Conservation (phyloP, 2,113 vertebrate genomes). For the Malaclemys terrapin region DNA sequence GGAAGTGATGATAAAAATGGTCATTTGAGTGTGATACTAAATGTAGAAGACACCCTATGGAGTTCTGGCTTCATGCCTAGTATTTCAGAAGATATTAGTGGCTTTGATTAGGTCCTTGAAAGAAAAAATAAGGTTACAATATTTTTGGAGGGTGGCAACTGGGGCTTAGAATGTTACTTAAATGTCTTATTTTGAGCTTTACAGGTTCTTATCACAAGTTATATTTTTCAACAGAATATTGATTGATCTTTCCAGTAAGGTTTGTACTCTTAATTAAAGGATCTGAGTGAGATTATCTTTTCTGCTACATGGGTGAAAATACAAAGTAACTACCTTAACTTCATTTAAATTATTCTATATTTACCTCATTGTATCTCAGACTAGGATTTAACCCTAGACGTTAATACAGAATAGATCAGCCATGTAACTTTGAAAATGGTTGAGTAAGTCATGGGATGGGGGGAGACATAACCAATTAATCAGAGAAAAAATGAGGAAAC, state of each 20-base stretch:
- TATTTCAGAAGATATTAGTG: conserved; percentile 17
- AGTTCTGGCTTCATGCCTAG: background rate
- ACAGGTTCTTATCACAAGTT: background rate
- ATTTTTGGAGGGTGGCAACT: background rate
- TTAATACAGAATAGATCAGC: background rate
- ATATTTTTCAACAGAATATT: background rate
- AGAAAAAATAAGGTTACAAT: background rate
- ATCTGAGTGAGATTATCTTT: background rate
- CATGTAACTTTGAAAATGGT: background rate
- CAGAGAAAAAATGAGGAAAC: conserved; percentile 26
- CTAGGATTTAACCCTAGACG: background rate
- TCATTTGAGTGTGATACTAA: background rate
- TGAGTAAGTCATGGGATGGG: background rate
- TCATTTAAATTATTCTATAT: background rate
- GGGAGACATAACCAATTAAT: background rate
- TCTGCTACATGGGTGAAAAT: background rate
- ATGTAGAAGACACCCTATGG: background rate
- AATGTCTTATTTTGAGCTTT: background rate
- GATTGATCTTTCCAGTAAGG: background rate
- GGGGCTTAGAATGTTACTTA: background rate
- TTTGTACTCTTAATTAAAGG: background rate
- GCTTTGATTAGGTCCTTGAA: conserved; percentile 11
- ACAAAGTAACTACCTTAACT: background rate
- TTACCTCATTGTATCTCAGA: background rate
- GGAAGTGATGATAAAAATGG: background rate